Evolutionary conservation across 2,797 vertebrate species (phyloP).

Genomic region (Lemur catta): DNA sequence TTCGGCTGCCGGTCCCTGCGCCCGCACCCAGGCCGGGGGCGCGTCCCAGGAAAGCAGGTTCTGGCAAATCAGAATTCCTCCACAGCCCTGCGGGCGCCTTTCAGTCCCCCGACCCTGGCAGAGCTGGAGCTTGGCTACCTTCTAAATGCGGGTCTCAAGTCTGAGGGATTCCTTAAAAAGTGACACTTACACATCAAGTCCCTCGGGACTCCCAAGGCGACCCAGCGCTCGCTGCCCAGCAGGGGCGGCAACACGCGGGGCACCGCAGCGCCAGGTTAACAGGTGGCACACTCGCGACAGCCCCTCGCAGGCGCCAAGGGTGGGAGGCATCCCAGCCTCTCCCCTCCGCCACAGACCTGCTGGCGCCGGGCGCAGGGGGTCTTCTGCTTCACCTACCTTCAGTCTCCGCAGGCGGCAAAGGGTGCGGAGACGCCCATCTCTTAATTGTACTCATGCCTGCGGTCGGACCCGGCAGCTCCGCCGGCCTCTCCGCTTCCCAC

Average conservation of each 20-base stretch:
- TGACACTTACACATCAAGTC: slow-evolving; percentile 29
- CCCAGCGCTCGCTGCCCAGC: background rate
- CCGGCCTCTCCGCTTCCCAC: slow-evolving; percentile 64
- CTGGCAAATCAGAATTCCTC: background rate
- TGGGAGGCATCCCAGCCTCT: background rate
- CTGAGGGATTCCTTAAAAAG: slow-evolving; percentile 20
- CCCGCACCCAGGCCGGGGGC: background rate
- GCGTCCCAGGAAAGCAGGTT: background rate
- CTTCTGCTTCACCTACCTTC: slow-evolving; percentile 80
- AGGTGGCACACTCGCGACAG: slow-evolving; percentile 59
- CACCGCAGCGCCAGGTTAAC: slow-evolving; percentile 31
- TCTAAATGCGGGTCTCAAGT: background rate
- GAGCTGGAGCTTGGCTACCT: background rate
- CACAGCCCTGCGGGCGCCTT: background rate
- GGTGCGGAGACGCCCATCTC: slow-evolving; percentile 72
- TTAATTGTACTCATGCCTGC: slow-evolving; percentile 72
- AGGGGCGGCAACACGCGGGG: background rate
- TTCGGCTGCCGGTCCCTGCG: background rate
- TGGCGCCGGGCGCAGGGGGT: background rate
- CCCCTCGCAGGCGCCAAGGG: background rate
- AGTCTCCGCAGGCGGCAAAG: slow-evolving; percentile 62
- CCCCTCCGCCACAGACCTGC: background rate
- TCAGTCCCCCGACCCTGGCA: background rate
- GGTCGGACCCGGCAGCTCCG: slow-evolving; percentile 30
- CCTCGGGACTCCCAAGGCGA: background rate